These are phyloP conservation scores for Cheilosia urbana DNA, from an alignment of 2,888 invertebrate species.

Conservation along the genomic window DNA sequence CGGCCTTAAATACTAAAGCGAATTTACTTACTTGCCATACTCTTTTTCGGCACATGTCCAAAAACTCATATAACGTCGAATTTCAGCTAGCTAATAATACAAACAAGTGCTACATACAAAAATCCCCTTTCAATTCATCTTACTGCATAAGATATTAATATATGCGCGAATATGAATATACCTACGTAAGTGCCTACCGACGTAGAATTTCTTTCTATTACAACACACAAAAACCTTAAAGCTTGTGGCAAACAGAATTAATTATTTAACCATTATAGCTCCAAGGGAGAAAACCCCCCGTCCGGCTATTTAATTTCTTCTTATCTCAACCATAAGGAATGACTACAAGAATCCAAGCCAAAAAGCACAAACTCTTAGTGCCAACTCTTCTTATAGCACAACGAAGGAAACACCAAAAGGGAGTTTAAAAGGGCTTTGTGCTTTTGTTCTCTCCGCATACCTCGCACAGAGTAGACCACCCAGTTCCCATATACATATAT, in stretches of 20 bases:
- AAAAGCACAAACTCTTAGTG: slow-evolving; percentile 31
- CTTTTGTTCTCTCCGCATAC: slow-evolving; percentile 22
- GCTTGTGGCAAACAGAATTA: slow-evolving; percentile 19
- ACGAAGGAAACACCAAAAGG: slow-evolving; percentile 21
- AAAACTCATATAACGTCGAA: no score
- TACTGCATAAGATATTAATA: no score
- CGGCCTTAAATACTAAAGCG: no score
- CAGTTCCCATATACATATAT: not conserved
- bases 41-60: no score
- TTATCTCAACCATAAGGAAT: slow-evolving; percentile 28
- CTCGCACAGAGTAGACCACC: not conserved
- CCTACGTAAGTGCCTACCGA: not conserved
- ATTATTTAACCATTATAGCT: slow-evolving; percentile 33
- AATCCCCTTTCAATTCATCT: no score
- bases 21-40: no score
- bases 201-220: not conserved
- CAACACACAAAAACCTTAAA: not conserved
- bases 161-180: no score
- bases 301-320: slow-evolving; percentile 19
- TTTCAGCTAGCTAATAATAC: no score
- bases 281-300: slow-evolving; percentile 1
- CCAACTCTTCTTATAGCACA: not conserved
- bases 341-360: slow-evolving; percentile 12
- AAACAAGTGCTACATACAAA: no score
- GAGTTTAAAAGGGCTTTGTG: slow-evolving; percentile 36